Percentiles rank a stretch among this genome's conserved stretches.
These are phyloP conservation scores for Hipparchia semele DNA, from an alignment of 2,888 invertebrate genomes.

Conservation along the genomic window DNA sequence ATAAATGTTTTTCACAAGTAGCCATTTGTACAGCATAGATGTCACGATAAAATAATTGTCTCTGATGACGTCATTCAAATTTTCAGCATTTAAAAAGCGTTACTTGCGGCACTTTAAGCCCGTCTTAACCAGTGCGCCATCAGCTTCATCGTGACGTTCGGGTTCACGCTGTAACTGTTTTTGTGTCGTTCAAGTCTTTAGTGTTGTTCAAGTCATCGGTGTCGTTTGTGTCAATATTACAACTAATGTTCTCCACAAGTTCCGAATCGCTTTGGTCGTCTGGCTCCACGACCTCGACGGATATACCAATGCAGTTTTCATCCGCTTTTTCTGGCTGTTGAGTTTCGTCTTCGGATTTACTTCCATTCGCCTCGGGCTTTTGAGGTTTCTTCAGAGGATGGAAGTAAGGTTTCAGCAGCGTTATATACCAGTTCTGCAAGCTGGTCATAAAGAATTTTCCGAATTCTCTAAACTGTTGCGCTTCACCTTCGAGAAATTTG, in stretches of 20 bases:
- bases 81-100: no score
- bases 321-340: not conserved
- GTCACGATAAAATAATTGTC: no score
- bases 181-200: not conserved
- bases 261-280: not conserved
- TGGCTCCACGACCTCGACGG: not conserved
- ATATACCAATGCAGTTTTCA: not conserved
- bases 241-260: not conserved
- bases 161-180: not conserved
- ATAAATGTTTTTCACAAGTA: no score
- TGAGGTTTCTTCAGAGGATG: no score
- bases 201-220: not conserved
- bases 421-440: conserved; percentile 54
- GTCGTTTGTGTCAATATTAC: not conserved
- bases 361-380: not conserved
- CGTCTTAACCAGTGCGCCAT: not conserved
- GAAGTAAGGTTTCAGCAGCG: conserved; percentile 48
- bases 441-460: conserved; percentile 56
- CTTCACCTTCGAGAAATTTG: conserved; percentile 49
- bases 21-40: no score
- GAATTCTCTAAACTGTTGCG: conserved; percentile 53
- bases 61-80: no score
- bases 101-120: no score
- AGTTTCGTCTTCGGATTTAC: not conserved
- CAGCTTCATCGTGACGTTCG: not conserved